Conservation (phyloP, 2,113 vertebrate genomes). For the Otocyon megalotis region DNA sequence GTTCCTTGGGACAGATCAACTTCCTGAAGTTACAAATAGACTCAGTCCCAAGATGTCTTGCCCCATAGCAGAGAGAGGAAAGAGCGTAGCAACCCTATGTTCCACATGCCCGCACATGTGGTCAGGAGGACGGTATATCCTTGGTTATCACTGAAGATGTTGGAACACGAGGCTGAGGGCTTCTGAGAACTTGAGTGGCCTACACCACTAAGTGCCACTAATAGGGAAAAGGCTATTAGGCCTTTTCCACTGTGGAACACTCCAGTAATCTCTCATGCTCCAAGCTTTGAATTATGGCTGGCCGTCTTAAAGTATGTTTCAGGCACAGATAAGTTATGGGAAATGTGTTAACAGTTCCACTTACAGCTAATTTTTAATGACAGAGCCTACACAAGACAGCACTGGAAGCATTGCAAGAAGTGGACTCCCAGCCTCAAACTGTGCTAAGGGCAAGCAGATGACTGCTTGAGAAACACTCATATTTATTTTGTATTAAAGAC, state of each 20-base stretch:
- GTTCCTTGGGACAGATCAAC: not conserved
- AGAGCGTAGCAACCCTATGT: fast-evolving
- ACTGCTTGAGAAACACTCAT: not conserved
- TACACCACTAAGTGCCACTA: not conserved
- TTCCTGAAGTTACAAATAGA: not conserved
- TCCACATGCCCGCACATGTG: not conserved
- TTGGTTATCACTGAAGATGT: not conserved
- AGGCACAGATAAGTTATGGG: not conserved
- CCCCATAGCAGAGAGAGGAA: fast-evolving
- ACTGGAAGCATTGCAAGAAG: not conserved
- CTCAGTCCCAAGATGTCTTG: not conserved
- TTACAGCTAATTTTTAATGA: not conserved
- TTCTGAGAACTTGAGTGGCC: not conserved
- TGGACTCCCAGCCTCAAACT: not conserved
- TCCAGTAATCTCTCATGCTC: not conserved
- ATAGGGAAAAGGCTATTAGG: not conserved
- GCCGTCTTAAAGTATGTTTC: not conserved
- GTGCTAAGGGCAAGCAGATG: too few species aligned
- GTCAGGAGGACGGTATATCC: not conserved
- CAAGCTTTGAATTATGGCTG: not conserved
- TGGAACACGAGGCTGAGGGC: not conserved
- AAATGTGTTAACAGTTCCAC: not conserved
- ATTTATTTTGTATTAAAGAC: not conserved
- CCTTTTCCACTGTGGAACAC: not conserved
- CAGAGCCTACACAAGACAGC: not conserved